Conservation (phyloP, 1,140 invertebrate species). For the Bicyclus anynana region DNA sequence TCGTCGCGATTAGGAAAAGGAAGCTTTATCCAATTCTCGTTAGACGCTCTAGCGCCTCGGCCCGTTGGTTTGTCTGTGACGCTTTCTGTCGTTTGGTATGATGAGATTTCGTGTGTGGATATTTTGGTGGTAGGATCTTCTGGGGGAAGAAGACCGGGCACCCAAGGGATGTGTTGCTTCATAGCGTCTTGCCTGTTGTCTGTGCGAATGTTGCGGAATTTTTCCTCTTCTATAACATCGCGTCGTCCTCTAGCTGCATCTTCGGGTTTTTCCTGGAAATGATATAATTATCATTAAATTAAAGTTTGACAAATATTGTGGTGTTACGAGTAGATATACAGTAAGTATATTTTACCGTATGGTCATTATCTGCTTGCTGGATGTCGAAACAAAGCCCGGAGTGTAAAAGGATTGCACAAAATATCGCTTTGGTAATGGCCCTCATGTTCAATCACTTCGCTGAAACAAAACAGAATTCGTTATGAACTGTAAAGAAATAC, state of each 20-base stretch:
- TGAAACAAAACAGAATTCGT: slow-evolving; percentile 20
- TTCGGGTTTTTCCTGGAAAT: slow-evolving; percentile 21
- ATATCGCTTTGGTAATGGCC: slow-evolving; percentile 28
- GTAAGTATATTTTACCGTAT: not conserved
- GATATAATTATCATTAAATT: too few species aligned
- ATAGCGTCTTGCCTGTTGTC: slow-evolving; percentile 40
- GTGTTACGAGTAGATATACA: not conserved
- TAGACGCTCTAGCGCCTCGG: slow-evolving; percentile 66
- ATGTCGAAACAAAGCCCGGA: slow-evolving; percentile 28
- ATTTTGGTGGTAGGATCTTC: slow-evolving; percentile 62
- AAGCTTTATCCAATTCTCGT: slow-evolving; percentile 75
- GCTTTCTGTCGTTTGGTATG: slow-evolving; percentile 66
- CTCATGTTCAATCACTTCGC: slow-evolving; percentile 28
- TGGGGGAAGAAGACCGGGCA: slow-evolving; percentile 51
- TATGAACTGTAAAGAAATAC: not conserved
- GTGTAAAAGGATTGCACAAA: slow-evolving; percentile 22
- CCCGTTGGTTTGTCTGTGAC: slow-evolving; percentile 69
- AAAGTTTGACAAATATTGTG: too few species aligned
- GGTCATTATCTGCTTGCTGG: slow-evolving; percentile 30
- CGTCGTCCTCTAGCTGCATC: slow-evolving; percentile 47
- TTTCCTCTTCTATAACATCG: slow-evolving; percentile 71
- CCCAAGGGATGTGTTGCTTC: slow-evolving; percentile 57
- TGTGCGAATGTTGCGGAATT: slow-evolving; percentile 58
- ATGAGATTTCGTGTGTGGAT: slow-evolving; percentile 45
- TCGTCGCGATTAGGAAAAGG: slow-evolving; percentile 57